Conservation (phyloP, 2,888 invertebrate species). For the Timema cristinae region DNA sequence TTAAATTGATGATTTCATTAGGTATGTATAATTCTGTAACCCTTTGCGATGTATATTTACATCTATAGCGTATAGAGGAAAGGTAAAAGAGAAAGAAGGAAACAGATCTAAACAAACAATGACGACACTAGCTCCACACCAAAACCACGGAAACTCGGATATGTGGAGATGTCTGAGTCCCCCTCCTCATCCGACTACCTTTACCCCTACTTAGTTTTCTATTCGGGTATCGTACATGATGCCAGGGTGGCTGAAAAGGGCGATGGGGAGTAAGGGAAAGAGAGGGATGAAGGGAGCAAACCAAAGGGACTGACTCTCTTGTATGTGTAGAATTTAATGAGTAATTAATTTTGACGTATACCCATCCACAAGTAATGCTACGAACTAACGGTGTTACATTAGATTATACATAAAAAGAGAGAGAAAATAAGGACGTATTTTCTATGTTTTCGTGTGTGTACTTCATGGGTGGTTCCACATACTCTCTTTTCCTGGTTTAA, state of each 20-base stretch:
- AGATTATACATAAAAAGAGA: slow-evolving; percentile 10
- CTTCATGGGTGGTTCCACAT: too few relatives aligned
- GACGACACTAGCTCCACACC: not conserved
- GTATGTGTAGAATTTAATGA: slow-evolving; percentile 23
- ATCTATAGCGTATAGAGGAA: too few relatives aligned
- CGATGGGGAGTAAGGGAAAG: not conserved
- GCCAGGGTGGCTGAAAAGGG: too few relatives aligned
- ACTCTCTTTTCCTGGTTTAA: too few relatives aligned
- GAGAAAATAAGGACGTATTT: not conserved
- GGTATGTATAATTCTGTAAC: not conserved
- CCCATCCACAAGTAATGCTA: slow-evolving; percentile 10
- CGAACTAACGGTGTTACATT: slow-evolving; percentile 7
- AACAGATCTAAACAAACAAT: not conserved
- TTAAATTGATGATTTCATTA: slow-evolving; percentile 31
- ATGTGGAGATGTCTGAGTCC: not conserved
- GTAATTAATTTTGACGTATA: slow-evolving; percentile 25
- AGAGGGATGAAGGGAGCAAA: slow-evolving; percentile 9
- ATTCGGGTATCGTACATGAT: slow-evolving; percentile 11
- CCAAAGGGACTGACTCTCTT: slow-evolving; percentile 5
- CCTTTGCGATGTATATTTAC: not conserved
- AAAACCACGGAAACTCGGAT: not conserved
- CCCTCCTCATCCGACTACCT: slow-evolving; percentile 8
- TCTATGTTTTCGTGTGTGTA: too few relatives aligned
- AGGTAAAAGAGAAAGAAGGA: not conserved
- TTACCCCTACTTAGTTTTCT: slow-evolving; percentile 17